Conservation (phyloP, 2,797 vertebrate species). For the Etheostoma perlongum region DNA sequence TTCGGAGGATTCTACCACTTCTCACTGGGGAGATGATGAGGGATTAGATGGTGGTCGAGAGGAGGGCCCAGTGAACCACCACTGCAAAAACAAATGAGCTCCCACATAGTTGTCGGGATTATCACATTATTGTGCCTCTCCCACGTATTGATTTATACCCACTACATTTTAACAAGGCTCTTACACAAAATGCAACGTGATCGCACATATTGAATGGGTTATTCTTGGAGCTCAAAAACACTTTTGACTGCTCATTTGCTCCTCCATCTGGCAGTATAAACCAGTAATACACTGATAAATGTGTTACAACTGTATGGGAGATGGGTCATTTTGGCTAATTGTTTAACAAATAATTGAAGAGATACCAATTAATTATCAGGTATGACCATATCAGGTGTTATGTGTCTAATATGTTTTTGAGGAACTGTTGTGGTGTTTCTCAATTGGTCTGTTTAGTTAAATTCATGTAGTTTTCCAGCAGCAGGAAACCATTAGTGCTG, state of each 20-base stretch:
- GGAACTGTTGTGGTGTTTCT: slow-evolving; percentile 6
- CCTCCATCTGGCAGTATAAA: slow-evolving; percentile 50
- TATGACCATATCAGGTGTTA: slow-evolving; percentile 7
- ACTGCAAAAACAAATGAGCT: slow-evolving; percentile 84
- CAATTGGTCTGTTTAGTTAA: slow-evolving; percentile 37
- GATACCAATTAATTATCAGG: slow-evolving; percentile 20
- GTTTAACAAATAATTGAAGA: slow-evolving; percentile 24
- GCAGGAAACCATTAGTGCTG: background rate
- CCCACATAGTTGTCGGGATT: slow-evolving; percentile 80
- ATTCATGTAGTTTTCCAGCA: slow-evolving; percentile 17
- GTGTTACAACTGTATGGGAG: background rate
- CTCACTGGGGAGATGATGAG: slow-evolving; percentile 79
- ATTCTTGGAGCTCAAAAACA: slow-evolving; percentile 63
- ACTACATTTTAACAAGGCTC: slow-evolving; percentile 72
- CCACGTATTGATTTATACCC: slow-evolving; percentile 78
- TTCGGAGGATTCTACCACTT: slow-evolving; percentile 73
- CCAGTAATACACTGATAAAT: background rate
- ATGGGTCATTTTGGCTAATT: background rate
- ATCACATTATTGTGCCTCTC: slow-evolving; percentile 81
- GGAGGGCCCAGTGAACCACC: slow-evolving; percentile 72
- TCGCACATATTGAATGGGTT: slow-evolving; percentile 57
- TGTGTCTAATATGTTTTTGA: slow-evolving; percentile 10
- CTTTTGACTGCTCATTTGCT: slow-evolving; percentile 65
- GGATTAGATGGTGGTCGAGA: slow-evolving; percentile 72
- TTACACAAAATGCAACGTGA: slow-evolving; percentile 51